These are phyloP conservation scores for Colius striatus DNA, from an alignment of 2,113 vertebrate genomes.

Conservation along the genomic window DNA sequence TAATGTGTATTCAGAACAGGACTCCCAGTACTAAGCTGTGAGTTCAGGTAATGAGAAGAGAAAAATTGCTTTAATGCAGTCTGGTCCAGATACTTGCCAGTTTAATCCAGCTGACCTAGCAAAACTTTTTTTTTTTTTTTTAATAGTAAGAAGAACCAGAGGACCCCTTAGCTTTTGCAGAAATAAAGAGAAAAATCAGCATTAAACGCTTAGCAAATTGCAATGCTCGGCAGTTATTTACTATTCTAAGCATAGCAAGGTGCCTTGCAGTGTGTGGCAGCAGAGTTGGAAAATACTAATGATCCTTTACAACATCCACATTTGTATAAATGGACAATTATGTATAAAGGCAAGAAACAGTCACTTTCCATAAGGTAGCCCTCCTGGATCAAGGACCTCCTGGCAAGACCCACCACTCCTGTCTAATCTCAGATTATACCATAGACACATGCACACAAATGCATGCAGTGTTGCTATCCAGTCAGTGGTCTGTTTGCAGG, in stretches of 20 bases:
- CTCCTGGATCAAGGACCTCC: background rate
- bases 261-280: background rate
- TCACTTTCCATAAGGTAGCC: rapidly evolving
- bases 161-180: background rate
- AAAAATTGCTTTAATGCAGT: constrained; percentile 34
- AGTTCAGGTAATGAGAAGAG: constrained; percentile 44
- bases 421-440: background rate
- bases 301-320: background rate
- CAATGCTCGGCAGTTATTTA: background rate
- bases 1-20: constrained; percentile 25
- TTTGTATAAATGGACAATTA: background rate
- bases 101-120: constrained; percentile 49
- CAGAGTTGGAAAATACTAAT: background rate
- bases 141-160: background rate
- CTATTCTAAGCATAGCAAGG: background rate
- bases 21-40: constrained; percentile 10
- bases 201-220: background rate
- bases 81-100: background rate
- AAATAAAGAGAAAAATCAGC: background rate
- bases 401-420: background rate
- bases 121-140: background rate
- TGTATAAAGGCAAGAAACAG: background rate
- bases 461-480: rapidly evolving
- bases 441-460: rapidly evolving
- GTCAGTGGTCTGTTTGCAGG: background rate